phyloP scores from a whole-genome alignment of 2,113 vertebrate species.

The Heterotis niloticus region DNA sequence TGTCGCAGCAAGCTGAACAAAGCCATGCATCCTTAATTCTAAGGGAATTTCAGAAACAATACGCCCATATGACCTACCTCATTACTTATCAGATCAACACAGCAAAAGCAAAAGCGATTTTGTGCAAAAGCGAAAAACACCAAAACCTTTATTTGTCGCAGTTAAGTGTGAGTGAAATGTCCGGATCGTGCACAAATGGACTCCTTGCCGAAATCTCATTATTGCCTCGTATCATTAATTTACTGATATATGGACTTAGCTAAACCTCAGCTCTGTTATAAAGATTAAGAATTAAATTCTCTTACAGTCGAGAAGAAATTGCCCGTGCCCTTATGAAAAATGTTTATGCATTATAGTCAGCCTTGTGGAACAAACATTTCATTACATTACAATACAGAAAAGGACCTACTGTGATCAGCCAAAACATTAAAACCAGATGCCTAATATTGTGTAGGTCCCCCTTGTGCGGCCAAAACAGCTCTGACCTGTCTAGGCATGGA shows the following conservation, averaged over 20 bases:
- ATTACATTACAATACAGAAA: too few species aligned
- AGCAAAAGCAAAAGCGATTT: not conserved
- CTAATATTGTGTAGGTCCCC: too few species aligned
- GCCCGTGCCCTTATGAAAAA: not conserved
- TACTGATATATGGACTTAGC: not conserved
- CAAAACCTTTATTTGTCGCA: not conserved
- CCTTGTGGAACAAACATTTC: too few species aligned
- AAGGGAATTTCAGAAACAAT: not conserved
- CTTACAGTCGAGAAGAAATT: not conserved
- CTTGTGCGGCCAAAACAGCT: too few species aligned
- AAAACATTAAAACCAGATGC: too few species aligned
- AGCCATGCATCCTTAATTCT: not conserved
- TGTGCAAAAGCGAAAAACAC: not conserved
- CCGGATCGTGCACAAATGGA: not conserved
- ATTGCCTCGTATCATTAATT: not conserved
- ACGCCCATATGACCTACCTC: not conserved
- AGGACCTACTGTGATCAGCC: too few species aligned
- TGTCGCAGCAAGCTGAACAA: not conserved
- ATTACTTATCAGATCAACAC: not conserved
- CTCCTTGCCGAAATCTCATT: not conserved
- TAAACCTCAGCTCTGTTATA: not conserved
- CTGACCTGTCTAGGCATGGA: too few species aligned
- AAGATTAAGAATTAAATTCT: not conserved
- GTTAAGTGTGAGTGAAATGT: not conserved
- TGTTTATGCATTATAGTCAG: too few species aligned